These are phyloP conservation scores for Barbus barbus DNA, from an alignment of 2,113 vertebrate genomes.

Conservation along the genomic window DNA sequence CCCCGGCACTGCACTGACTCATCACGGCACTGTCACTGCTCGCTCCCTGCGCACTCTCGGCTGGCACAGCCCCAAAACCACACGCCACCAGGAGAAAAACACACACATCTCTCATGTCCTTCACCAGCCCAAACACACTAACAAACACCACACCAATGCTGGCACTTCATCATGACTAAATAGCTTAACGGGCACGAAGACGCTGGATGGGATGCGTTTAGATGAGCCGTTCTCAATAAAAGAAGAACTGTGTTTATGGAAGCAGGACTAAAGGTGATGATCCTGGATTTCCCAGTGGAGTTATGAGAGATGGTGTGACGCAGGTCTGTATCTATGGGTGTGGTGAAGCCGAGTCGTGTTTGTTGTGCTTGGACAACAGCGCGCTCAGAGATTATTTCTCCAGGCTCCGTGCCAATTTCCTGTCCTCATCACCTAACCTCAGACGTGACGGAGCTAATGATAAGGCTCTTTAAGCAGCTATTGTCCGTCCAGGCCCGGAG, in stretches of 20 bases:
- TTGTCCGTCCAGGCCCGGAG: constrained; percentile 27
- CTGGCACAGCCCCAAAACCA: constrained; percentile 54
- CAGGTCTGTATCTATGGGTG: constrained; percentile 6
- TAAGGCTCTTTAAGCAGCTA: constrained; percentile 14
- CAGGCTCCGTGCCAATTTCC: constrained; percentile 50
- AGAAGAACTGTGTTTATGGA: background rate
- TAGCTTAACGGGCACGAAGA: constrained; percentile 11
- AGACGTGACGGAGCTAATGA: constrained; percentile 35
- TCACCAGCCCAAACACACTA: constrained; percentile 37
- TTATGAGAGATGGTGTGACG: constrained; percentile 26
- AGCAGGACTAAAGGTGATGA: constrained; percentile 15
- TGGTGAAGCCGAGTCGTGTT: constrained; percentile 36
- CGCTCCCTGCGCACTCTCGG: constrained; percentile 56
- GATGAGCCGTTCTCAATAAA: constrained; percentile 1
- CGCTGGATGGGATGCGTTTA: constrained; percentile 19
- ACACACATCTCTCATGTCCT: constrained; percentile 51
- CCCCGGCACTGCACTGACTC: constrained; percentile 61
- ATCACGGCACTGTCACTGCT: constrained; percentile 61
- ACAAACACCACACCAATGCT: constrained; percentile 25
- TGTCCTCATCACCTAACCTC: constrained; percentile 50
- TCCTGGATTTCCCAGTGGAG: background rate
- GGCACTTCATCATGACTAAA: constrained; percentile 35
- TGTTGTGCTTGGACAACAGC: constrained; percentile 18
- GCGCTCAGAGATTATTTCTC: constrained; percentile 38
- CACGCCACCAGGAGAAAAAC: constrained; percentile 53